These are phyloP conservation scores for Grantiella picta DNA, from an alignment of 2,113 vertebrate genomes.

Conservation along the genomic window DNA sequence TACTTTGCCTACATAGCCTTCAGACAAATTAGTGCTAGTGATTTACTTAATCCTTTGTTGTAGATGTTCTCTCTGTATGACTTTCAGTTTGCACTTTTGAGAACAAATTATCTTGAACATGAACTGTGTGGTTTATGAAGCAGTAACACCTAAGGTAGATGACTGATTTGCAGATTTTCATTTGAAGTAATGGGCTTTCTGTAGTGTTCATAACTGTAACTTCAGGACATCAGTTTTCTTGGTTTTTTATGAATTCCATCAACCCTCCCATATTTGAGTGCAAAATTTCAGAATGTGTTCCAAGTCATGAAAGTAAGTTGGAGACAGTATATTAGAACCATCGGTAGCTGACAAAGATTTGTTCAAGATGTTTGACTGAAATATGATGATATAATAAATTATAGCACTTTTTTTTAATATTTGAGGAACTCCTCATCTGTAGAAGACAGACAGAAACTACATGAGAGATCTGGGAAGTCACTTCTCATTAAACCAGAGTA, in stretches of 20 bases:
- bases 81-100: not conserved
- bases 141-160: not conserved
- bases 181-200: not conserved
- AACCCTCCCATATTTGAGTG: not conserved
- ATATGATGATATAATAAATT: not conserved
- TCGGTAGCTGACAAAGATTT: not conserved
- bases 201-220: not conserved
- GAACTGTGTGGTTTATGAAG: not conserved
- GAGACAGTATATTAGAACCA: rapidly evolving
- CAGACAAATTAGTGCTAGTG: not conserved
- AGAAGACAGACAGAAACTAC: not conserved
- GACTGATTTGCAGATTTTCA: not conserved
- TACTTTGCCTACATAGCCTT: not conserved
- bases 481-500: not conserved
- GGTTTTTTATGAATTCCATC: not conserved
- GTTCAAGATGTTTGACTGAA: not conserved
- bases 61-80: not conserved
- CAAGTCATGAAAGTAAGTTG: not conserved
- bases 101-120: not conserved
- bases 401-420: not conserved
- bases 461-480: not conserved
- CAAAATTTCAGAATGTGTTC: not conserved
- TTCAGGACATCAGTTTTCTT: not conserved
- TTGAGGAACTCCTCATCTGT: not conserved
- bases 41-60: not conserved